Percentiles rank a stretch among this genome's conserved stretches.
Conservation (phyloP, 2,888 invertebrate species). For the Odontocolon sp. region DNA sequence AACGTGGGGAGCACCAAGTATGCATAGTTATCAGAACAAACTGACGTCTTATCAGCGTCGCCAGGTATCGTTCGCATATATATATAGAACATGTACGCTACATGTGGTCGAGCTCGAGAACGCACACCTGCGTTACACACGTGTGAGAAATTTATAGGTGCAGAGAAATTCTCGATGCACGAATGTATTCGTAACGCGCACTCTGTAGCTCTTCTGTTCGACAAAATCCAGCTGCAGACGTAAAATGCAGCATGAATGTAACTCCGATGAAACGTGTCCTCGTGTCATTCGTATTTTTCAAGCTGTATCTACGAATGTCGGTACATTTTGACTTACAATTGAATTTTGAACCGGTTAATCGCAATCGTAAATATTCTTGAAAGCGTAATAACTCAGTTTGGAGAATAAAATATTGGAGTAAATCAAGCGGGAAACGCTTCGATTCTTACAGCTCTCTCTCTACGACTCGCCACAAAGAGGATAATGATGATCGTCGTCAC, state of each 20-base stretch:
- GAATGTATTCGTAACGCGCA: neutral
- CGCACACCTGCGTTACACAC: conserved; percentile 13
- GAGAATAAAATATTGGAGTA: neutral
- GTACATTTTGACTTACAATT: no score
- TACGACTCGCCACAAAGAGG: neutral
- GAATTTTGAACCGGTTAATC: no score
- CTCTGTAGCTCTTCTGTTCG: neutral
- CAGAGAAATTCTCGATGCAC: conserved; percentile 17
- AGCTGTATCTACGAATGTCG: no score
- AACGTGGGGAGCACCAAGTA: conserved; percentile 37
- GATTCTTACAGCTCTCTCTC: neutral
- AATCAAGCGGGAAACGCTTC: neutral
- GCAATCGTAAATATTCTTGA: no score
- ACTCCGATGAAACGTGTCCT: no score
- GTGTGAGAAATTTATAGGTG: neutral
- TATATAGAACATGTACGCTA: neutral
- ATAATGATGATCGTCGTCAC: conserved; percentile 6
- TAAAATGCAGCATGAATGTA: no score
- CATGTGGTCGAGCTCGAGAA: neutral
- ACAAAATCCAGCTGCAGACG: neutral
- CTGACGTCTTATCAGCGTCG: conserved; percentile 69
- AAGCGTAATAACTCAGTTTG: no score
- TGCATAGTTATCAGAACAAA: conserved; percentile 69
- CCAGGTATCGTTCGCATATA: conserved; percentile 64
- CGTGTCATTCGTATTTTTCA: no score